Evolutionary conservation across 2,797 vertebrate species (phyloP).

Genomic region (Chrysocyon brachyurus): DNA sequence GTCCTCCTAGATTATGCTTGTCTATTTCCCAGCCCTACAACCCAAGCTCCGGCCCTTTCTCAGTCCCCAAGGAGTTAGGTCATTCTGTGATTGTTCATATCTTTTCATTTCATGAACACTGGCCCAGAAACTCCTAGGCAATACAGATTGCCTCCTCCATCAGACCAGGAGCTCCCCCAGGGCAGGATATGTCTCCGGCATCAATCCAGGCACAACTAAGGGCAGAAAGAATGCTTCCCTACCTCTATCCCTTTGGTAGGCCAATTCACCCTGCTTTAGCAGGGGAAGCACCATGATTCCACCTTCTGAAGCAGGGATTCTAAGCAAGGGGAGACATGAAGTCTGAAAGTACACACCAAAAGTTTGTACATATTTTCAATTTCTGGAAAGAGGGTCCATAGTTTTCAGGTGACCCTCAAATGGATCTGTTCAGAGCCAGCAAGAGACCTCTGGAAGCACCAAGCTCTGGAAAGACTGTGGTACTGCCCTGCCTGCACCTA

Average conservation of each 20-base stretch:
- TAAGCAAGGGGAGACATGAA: neutral
- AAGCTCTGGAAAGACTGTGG: neutral
- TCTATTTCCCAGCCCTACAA: neutral
- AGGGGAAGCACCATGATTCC: fast-evolving
- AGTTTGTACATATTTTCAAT: neutral
- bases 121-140: neutral
- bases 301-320: neutral
- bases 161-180: neutral
- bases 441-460: neutral
- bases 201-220: neutral
- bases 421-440: neutral
- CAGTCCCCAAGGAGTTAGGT: neutral
- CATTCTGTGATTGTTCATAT: neutral
- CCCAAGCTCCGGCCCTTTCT: neutral
- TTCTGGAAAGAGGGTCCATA: neutral
- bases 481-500: neutral
- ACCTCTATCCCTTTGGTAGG: neutral
- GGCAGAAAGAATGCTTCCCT: neutral
- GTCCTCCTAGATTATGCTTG: neutral
- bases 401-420: neutral
- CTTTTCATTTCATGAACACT: neutral
- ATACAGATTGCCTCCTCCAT: neutral
- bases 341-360: neutral
- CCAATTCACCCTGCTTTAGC: neutral
- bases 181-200: neutral